phyloP scores from a whole-genome alignment of 2,888 invertebrate genomes.

The Sisyra nigra region DNA sequence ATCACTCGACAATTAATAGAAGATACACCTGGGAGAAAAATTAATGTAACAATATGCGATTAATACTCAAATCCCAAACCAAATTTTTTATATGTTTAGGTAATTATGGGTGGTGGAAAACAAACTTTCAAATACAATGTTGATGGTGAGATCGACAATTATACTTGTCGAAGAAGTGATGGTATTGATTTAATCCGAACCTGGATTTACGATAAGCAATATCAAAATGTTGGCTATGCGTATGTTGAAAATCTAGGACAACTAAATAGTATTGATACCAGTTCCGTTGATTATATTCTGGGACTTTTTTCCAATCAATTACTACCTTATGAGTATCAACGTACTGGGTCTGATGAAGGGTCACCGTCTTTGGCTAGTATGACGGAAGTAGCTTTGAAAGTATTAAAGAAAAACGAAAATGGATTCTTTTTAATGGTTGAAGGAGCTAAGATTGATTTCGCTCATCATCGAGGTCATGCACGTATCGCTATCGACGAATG shows the following conservation, averaged over 20 bases:
- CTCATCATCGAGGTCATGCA: constrained; percentile 69
- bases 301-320: constrained; percentile 72
- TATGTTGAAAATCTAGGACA: constrained; percentile 53
- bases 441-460: constrained; percentile 74
- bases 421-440: constrained; percentile 69
- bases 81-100: constrained; percentile 29
- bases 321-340: constrained; percentile 53
- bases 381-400: constrained; percentile 59
- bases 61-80: no score
- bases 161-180: constrained; percentile 48
- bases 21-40: constrained; percentile 56
- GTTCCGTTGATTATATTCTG: constrained; percentile 58
- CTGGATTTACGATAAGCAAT: constrained; percentile 39
- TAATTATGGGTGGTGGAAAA: constrained; percentile 77
- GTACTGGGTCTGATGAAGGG: constrained; percentile 43
- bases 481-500: constrained; percentile 66
- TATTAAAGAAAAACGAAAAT: constrained; percentile 43
- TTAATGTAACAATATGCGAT: constrained; percentile 38
- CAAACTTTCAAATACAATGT: constrained; percentile 29
- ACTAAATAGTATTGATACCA: constrained; percentile 36
- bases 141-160: constrained; percentile 16
- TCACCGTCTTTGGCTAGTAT: constrained; percentile 68
- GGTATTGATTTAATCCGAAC: constrained; percentile 55
- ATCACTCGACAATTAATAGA: constrained; percentile 72
- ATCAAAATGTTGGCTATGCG: constrained; percentile 32